Evolutionary conservation across 2,113 vertebrate genomes (phyloP).

Genomic region (Percopsis transmontana): DNA sequence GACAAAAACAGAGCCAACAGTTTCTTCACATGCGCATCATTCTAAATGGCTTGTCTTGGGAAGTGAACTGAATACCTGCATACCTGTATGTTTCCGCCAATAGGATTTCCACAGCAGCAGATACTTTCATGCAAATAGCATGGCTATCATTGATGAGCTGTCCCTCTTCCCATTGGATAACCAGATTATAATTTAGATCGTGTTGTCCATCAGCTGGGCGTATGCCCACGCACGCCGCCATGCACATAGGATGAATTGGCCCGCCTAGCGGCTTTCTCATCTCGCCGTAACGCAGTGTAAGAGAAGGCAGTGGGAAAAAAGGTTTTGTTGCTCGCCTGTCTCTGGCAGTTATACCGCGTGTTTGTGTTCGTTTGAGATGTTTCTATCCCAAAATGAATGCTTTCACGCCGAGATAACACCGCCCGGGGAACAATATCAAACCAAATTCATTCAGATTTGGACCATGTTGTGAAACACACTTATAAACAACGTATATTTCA

Average conservation of each 20-base stretch:
- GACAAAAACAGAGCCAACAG: conserved; percentile 33
- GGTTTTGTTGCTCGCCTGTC: conserved; percentile 28
- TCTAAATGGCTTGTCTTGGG: neutral
- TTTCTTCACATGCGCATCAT: neutral
- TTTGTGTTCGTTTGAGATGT: conserved; percentile 38
- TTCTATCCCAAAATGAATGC: conserved; percentile 22
- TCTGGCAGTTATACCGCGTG: conserved; percentile 21
- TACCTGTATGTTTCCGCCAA: conserved; percentile 35
- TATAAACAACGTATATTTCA: neutral
- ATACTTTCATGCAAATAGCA: conserved; percentile 60
- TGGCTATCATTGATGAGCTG: conserved; percentile 53
- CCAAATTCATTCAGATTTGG: neutral
- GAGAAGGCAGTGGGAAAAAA: conserved; percentile 17
- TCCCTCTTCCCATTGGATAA: conserved; percentile 62
- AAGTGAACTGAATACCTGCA: conserved; percentile 44
- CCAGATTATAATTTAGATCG: conserved; percentile 70
- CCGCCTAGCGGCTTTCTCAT: conserved; percentile 17
- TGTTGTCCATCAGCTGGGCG: conserved; percentile 66
- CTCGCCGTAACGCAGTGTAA: conserved; percentile 29
- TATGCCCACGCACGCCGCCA: conserved; percentile 41
- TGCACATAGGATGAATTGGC: conserved; percentile 41
- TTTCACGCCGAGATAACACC: conserved; percentile 24
- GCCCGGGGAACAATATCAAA: conserved; percentile 12
- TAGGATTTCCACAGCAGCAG: conserved; percentile 44
- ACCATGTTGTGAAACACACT: neutral